phyloP scores from a whole-genome alignment of 2,797 vertebrate genomes.

The Centroberyx gerrardi region DNA sequence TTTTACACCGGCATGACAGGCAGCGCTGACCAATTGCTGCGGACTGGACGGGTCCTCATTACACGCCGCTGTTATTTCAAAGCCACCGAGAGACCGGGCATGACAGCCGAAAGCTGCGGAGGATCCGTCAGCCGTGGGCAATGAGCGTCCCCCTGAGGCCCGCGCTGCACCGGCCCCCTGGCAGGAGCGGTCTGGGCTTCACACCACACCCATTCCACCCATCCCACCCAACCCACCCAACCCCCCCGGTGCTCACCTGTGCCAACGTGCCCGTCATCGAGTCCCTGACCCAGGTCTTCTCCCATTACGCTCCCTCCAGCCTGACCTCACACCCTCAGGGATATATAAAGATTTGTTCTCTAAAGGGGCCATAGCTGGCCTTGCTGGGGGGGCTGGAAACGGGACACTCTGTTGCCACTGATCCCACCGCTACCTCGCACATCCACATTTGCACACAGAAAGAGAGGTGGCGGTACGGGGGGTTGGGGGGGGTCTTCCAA shows the following conservation, averaged over 20 bases:
- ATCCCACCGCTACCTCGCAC: slow-evolving; percentile 35
- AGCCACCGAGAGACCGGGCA: slow-evolving; percentile 59
- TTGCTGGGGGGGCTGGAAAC: slow-evolving; percentile 68
- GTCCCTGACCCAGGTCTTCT: slow-evolving; percentile 76
- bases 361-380: slow-evolving; percentile 64
- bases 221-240: background rate
- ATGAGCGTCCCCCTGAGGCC: slow-evolving; percentile 63
- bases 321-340: slow-evolving; percentile 78
- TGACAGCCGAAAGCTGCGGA: slow-evolving; percentile 72
- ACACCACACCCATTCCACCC: slow-evolving; percentile 45
- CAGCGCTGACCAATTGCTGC: slow-evolving; percentile 58
- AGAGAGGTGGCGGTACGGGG: slow-evolving; percentile 15
- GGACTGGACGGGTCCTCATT: slow-evolving; percentile 65
- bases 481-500: slow-evolving; percentile 35
- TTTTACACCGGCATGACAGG: slow-evolving; percentile 66
- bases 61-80: slow-evolving; percentile 76
- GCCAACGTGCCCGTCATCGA: slow-evolving; percentile 77
- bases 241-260: slow-evolving; percentile 71
- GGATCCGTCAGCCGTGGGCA: slow-evolving; percentile 72
- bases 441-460: slow-evolving; percentile 60
- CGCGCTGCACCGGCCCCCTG: slow-evolving; percentile 42
- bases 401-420: slow-evolving; percentile 63
- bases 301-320: slow-evolving; percentile 72
- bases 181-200: slow-evolving; percentile 45
- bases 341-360: slow-evolving; percentile 85